These are phyloP conservation scores for Bradypodion pumilum DNA, from an alignment of 2,797 vertebrate species.

Conservation along the genomic window DNA sequence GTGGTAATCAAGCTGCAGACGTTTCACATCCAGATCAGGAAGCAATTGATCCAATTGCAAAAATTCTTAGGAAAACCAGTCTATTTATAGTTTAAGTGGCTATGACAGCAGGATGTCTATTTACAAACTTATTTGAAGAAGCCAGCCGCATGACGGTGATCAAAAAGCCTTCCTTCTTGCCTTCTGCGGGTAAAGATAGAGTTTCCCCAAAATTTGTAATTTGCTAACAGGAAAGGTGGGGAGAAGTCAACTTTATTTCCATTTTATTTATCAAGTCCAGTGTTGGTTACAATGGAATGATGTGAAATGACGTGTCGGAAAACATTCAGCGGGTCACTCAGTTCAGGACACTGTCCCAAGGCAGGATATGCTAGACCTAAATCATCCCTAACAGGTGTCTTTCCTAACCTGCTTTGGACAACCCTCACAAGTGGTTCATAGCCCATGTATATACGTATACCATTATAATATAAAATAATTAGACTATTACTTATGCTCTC, in stretches of 20 bases:
- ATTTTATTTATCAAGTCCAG: background rate
- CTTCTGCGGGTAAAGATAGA: background rate
- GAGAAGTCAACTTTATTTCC: background rate
- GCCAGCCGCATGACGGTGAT: background rate
- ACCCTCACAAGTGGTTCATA: background rate
- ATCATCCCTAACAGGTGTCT: conserved; percentile 1
- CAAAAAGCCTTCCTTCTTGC: conserved; percentile 31
- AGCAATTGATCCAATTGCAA: conserved; percentile 32
- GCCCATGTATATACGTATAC: background rate
- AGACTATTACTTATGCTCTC: background rate
- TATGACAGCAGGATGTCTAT: conserved; percentile 38
- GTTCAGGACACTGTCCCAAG: conserved; percentile 1
- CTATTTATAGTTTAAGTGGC: conserved; percentile 43
- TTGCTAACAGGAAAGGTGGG: background rate
- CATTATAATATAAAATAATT: too few relatives aligned
- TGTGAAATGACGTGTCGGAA: background rate
- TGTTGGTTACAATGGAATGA: background rate
- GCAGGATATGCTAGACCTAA: conserved; percentile 9
- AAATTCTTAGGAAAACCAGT: conserved; percentile 45
- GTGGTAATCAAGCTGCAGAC: conserved; percentile 15
- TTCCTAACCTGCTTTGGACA: conserved; percentile 2
- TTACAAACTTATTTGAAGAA: conserved; percentile 40
- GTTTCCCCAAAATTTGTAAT: background rate
- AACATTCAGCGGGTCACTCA: background rate
- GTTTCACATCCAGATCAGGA: conserved; percentile 45